These are phyloP conservation scores for Glaucidium brasilianum DNA, from an alignment of 2,113 vertebrate genomes.

Conservation along the genomic window DNA sequence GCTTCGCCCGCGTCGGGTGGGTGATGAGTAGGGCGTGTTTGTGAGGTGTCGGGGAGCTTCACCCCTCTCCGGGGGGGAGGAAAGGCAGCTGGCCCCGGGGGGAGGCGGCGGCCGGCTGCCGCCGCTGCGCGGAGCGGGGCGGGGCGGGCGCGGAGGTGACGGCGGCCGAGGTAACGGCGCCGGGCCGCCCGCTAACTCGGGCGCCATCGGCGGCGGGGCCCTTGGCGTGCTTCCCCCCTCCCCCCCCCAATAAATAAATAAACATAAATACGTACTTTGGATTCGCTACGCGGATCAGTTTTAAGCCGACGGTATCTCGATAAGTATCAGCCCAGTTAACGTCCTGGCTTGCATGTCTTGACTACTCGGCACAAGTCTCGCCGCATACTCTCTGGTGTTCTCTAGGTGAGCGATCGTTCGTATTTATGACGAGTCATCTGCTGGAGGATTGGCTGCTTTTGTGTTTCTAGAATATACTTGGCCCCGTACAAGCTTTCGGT, in stretches of 20 bases:
- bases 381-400: background rate
- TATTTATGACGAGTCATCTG: background rate
- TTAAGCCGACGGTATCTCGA: rapidly evolving
- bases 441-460: background rate
- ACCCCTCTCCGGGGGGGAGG: too few species aligned
- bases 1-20: rapidly evolving
- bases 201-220: background rate
- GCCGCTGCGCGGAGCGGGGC: too few species aligned
- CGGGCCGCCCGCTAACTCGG: background rate
- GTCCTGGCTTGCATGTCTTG: background rate
- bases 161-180: background rate
- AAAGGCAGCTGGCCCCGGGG: too few species aligned
- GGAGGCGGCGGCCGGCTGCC: background rate
- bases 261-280: rapidly evolving
- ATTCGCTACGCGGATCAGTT: rapidly evolving
- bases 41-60: background rate
- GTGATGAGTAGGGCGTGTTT: background rate
- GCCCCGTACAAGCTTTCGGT: background rate
- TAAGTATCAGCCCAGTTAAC: background rate
- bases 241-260: too few species aligned
- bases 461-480: constrained; percentile 21
- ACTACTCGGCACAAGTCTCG: rapidly evolving
- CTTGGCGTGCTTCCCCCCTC: too few species aligned
- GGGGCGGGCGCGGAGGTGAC: background rate
- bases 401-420: background rate